These are phyloP conservation scores for Heliconius cydno DNA, from an alignment of 2,888 invertebrate species.

Conservation along the genomic window DNA sequence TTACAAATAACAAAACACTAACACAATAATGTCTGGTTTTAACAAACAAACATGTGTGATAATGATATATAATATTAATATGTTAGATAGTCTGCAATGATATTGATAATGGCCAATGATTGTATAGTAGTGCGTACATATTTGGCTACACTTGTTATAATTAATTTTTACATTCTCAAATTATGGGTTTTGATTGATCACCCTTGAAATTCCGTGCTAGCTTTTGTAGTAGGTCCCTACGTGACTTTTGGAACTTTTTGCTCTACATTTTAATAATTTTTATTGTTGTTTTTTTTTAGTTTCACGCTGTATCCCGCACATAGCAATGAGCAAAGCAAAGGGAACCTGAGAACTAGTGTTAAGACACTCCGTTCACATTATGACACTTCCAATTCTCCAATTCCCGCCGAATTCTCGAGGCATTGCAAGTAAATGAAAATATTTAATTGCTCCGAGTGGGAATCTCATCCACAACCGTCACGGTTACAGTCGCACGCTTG, in stretches of 20 bases:
- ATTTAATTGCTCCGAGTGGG: too few species aligned
- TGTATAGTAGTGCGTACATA: not conserved
- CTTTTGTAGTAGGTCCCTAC: not conserved
- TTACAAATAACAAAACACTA: not conserved
- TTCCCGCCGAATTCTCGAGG: too few species aligned
- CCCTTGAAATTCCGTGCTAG: not conserved
- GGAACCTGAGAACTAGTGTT: too few species aligned
- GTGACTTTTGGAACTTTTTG: not conserved
- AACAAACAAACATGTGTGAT: not conserved
- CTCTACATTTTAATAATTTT: not conserved
- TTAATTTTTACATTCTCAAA: constrained; percentile 42
- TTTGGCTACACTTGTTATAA: constrained; percentile 24
- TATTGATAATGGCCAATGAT: constrained; percentile 4
- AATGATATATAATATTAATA: not conserved
- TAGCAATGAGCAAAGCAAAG: too few species aligned
- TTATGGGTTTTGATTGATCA: constrained; percentile 30
- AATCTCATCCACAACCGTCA: too few species aligned
- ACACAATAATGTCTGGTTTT: not conserved
- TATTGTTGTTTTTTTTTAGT: not conserved
- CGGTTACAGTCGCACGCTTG: too few species aligned
- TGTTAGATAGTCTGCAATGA: not conserved
- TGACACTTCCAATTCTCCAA: too few species aligned
- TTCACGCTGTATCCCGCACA: not conserved
- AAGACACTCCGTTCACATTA: too few species aligned
- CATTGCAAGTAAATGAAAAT: too few species aligned